Conservation (phyloP, 1,140 invertebrate genomes). For the Dysdera silvatica region DNA sequence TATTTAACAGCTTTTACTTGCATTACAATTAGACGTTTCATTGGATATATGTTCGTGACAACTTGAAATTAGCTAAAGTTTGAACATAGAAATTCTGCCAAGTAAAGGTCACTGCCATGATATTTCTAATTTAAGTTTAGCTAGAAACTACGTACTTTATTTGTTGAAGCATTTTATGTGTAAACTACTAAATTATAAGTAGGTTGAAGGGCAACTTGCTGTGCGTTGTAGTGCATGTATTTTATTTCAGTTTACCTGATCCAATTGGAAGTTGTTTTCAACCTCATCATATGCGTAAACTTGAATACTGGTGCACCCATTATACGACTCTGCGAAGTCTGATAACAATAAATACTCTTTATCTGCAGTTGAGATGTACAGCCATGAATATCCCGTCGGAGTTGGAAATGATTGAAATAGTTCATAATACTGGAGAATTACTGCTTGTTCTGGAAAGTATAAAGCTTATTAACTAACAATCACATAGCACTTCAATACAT, state of each 20-base stretch:
- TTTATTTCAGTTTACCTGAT: constrained; percentile 8
- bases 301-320: not conserved
- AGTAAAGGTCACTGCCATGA: too few species aligned
- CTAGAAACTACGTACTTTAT: too few species aligned
- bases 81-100: too few species aligned
- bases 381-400: constrained; percentile 4
- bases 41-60: too few species aligned
- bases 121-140: too few species aligned
- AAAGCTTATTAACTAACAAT: not conserved
- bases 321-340: not conserved
- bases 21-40: too few species aligned
- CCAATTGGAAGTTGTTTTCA: not conserved
- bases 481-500: not conserved
- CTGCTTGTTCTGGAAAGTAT: constrained; percentile 11
- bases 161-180: too few species aligned
- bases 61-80: too few species aligned
- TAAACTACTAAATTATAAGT: too few species aligned
- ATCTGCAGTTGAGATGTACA: not conserved
- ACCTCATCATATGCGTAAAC: not conserved
- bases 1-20: too few species aligned
- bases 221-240: too few species aligned
- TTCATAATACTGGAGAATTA: constrained; percentile 22
- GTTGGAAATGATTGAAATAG: constrained; percentile 13
- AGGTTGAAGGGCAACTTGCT: too few species aligned
- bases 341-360: constrained; percentile 5